Evolutionary conservation across 2,797 vertebrate species (phyloP).

Genomic region (Urosaurus nigricauda): DNA sequence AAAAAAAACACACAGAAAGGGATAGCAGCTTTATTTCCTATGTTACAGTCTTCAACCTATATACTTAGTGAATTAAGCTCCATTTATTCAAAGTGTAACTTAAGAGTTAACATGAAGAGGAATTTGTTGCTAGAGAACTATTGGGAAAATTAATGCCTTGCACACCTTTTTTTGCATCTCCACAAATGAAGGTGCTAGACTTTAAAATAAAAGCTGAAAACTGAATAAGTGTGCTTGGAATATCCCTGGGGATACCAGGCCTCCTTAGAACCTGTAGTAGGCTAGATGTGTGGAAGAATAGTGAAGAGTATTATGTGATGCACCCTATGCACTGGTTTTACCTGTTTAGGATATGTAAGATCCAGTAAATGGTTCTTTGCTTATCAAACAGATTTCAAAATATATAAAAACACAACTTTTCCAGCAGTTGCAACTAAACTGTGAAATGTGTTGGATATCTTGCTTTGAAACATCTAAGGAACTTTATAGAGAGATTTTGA

Average conservation of each 20-base stretch:
- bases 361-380: no score
- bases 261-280: background rate
- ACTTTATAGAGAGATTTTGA: no score
- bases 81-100: background rate
- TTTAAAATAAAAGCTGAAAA: background rate
- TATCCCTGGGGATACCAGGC: background rate
- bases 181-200: background rate
- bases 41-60: background rate
- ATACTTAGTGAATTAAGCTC: background rate
- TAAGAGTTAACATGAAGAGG: background rate
- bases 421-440: no score
- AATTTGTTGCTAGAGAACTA: background rate
- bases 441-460: no score
- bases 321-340: no score
- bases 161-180: background rate
- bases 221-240: background rate
- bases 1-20: background rate
- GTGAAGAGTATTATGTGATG: no score
- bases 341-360: no score
- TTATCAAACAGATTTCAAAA: no score
- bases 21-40: background rate
- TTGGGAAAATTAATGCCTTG: background rate
- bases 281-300: no score
- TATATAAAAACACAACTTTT: no score
- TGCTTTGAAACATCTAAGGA: no score